phyloP scores from a whole-genome alignment of 2,797 vertebrate species.

The Phoebastria nigripes region DNA sequence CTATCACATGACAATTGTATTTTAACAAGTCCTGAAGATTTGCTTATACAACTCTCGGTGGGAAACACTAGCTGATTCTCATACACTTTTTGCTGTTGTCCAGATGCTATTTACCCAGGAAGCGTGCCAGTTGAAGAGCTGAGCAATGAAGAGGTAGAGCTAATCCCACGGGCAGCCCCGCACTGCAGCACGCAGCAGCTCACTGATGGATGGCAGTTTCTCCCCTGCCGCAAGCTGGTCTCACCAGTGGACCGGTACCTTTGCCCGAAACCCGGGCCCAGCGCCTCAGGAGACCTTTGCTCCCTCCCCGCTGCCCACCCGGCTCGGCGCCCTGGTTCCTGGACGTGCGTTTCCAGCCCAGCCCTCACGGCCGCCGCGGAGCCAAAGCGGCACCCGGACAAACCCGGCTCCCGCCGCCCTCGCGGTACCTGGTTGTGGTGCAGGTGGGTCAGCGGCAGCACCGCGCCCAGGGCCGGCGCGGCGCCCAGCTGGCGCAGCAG shows the following conservation, averaged over 20 bases:
- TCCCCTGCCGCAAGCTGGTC: not conserved
- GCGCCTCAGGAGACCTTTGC: not conserved
- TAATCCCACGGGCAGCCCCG: not conserved
- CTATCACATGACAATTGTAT: not conserved
- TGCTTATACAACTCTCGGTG: not conserved
- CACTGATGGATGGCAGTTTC: not conserved
- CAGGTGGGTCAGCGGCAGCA: not conserved
- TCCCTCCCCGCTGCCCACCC: not conserved
- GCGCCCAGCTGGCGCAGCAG: slow-evolving; percentile 63
- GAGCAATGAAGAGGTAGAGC: rapidly evolving
- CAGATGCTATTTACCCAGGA: not conserved
- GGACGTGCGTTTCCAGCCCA: not conserved
- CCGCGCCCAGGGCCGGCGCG: not conserved
- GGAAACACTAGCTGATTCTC: not conserved
- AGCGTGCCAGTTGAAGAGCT: not conserved
- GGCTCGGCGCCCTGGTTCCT: not conserved
- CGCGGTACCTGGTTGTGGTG: slow-evolving; percentile 74
- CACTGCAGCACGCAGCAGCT: not conserved
- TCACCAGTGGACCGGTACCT: not conserved
- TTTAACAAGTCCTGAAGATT: not conserved
- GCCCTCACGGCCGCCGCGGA: not conserved
- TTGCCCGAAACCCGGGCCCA: not conserved
- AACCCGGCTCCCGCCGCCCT: not conserved
- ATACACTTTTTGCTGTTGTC: rapidly evolving
- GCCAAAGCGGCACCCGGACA: not conserved